A percentile compares a stretch with the other conserved stretches of the same genome.
Evolutionary conservation across 1,140 invertebrate species (phyloP).

Genomic region (Trichonephila clavipes): DNA sequence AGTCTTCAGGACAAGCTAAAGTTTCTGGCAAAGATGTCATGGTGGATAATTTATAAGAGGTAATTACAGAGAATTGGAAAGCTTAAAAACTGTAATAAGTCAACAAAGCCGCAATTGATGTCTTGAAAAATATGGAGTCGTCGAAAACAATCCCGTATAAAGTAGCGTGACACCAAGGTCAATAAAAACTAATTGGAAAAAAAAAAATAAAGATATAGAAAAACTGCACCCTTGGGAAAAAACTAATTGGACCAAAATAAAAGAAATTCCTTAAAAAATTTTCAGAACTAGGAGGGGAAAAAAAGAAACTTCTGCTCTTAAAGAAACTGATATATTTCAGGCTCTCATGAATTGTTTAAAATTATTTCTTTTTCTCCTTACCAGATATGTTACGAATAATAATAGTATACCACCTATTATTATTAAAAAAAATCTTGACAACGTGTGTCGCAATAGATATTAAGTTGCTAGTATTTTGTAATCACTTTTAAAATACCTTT

Average conservation of each 20-base stretch:
- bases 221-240: not conserved
- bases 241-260: not conserved
- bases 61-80: slow-evolving; percentile 5
- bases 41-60: not conserved
- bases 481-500: too few relatives aligned
- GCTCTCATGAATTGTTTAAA: not conserved
- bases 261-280: not conserved
- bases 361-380: not conserved
- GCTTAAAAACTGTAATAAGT: not conserved
- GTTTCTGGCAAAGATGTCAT: not conserved
- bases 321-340: not conserved
- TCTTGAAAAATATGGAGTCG: not conserved
- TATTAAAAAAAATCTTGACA: not conserved
- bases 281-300: not conserved
- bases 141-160: not conserved
- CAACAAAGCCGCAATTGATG: slow-evolving; percentile 8
- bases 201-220: not conserved
- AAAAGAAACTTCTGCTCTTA: not conserved
- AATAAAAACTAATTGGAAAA: not conserved
- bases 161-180: not conserved
- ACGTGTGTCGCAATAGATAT: too few relatives aligned
- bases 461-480: too few relatives aligned
- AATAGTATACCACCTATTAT: not conserved
- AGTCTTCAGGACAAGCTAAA: not conserved
- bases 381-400: not conserved